Conservation (phyloP, 2,888 invertebrate genomes). For the Ophion obscuratus region DNA sequence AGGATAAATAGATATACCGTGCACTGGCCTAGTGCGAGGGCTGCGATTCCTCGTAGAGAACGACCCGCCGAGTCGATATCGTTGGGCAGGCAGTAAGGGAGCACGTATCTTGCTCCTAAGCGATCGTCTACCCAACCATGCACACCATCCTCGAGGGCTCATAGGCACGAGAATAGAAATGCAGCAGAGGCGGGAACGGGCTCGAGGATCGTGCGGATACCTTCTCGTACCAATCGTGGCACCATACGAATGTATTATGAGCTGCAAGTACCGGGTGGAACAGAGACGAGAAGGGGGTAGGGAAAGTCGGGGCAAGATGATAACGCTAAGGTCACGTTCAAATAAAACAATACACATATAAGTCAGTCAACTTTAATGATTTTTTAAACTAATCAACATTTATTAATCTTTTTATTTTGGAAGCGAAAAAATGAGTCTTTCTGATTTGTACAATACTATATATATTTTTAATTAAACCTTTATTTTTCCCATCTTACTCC, state of each 20-base stretch:
- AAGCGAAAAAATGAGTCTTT: no score
- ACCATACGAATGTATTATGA: slow-evolving; percentile 44
- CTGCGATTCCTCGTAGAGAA: slow-evolving; percentile 60
- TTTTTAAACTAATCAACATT: no score
- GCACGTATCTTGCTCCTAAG: slow-evolving; percentile 61
- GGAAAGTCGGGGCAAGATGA: no score
- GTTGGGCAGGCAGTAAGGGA: slow-evolving; percentile 56
- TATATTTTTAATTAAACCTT: no score
- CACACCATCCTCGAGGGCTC: slow-evolving; percentile 15
- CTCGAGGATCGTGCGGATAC: slow-evolving; percentile 40
- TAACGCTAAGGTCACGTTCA: no score
- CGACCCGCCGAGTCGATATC: slow-evolving; percentile 60
- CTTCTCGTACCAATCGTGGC: slow-evolving; percentile 49
- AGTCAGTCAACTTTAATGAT: no score
- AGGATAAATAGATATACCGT: slow-evolving; percentile 8
- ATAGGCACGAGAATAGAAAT: slow-evolving; percentile 61
- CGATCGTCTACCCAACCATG: slow-evolving; percentile 35
- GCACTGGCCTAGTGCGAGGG: slow-evolving; percentile 57
- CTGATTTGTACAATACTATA: no score
- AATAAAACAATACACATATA: no score
- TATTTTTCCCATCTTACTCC: no score
- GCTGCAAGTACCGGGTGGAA: slow-evolving; percentile 36
- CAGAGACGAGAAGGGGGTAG: slow-evolving; percentile 14
- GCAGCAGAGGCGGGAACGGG: slow-evolving; percentile 43
- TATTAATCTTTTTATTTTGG: no score